These are phyloP conservation scores for Perdita meconis DNA, from an alignment of 2,888 invertebrate species.

Conservation along the genomic window DNA sequence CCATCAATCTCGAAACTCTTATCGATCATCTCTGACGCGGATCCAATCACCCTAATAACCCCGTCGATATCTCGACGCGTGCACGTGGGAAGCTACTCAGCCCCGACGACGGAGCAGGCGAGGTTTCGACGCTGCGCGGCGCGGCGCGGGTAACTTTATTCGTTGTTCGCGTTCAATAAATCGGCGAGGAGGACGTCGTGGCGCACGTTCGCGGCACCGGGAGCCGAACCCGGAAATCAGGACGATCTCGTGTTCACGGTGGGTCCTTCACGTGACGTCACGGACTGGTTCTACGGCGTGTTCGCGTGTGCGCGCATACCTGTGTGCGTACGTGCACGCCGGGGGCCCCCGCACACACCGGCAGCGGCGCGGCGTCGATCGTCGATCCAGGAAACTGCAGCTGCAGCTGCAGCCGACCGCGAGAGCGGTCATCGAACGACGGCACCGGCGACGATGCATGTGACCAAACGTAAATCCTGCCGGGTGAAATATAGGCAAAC, in stretches of 20 bases:
- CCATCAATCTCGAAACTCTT: too few species aligned
- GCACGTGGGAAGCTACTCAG: too few species aligned
- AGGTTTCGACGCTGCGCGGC: not conserved
- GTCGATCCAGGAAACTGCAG: conserved; percentile 71
- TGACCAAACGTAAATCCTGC: conserved; percentile 61
- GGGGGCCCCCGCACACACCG: not conserved
- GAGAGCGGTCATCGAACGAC: conserved; percentile 59
- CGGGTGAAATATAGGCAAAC: conserved; percentile 66
- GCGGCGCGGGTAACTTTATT: not conserved
- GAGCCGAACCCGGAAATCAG: conserved; percentile 78
- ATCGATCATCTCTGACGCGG: too few species aligned
- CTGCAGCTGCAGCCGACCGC: conserved; percentile 58
- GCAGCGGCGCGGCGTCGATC: conserved; percentile 6
- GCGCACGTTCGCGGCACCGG: conserved; percentile 59
- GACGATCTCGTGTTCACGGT: conserved; percentile 64
- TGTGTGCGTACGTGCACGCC: conserved; percentile 23
- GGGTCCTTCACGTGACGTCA: conserved; percentile 71
- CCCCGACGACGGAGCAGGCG: not conserved
- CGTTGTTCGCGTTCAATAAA: conserved; percentile 59
- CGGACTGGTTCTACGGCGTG: conserved; percentile 70
- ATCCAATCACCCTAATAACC: too few species aligned
- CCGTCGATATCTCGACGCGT: too few species aligned
- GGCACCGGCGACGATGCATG: conserved; percentile 39
- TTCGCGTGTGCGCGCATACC: conserved; percentile 35
- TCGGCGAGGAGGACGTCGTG: conserved; percentile 47